Conservation (phyloP, 2,888 invertebrate genomes). For the Parelbella ahira region DNA sequence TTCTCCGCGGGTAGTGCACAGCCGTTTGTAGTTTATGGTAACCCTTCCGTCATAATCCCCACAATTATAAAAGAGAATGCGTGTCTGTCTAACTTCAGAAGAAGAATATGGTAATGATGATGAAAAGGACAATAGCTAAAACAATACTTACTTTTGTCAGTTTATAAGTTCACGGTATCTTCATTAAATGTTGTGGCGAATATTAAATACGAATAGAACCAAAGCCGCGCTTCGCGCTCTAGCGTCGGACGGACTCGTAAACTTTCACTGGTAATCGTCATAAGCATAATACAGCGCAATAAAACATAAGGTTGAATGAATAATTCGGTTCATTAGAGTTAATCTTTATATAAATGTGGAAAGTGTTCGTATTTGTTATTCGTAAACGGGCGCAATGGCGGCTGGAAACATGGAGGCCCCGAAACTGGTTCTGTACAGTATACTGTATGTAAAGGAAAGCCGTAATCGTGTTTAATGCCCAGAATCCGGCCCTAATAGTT, state of each 20-base stretch:
- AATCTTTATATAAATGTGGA: constrained; percentile 22
- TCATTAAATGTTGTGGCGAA: no score
- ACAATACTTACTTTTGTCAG: no score
- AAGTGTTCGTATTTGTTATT: constrained; percentile 8
- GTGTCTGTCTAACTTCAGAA: no score
- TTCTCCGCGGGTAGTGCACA: no score
- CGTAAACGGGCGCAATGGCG: constrained; percentile 2
- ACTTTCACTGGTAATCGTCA: constrained; percentile 21
- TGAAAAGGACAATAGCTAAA: no score
- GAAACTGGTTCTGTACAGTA: constrained; percentile 11
- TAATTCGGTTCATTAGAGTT: constrained; percentile 21
- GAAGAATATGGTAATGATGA: no score
- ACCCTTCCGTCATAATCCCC: no score
- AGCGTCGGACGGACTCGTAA: neutral
- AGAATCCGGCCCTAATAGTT: constrained; percentile 12
- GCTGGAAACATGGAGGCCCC: constrained; percentile 1
- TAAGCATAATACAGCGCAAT: constrained; percentile 17
- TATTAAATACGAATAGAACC: no score
- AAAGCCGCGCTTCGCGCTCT: no score
- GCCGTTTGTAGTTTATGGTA: no score
- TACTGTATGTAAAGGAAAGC: constrained; percentile 4
- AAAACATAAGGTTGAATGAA: constrained; percentile 21
- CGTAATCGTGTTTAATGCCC: neutral
- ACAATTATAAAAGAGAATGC: no score
- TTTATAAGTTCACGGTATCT: no score